A percentile compares a stretch with the other conserved stretches of the same genome.
Conservation (phyloP, 92 coral and sea anemone genomes). For the Bergia sp. region DNA sequence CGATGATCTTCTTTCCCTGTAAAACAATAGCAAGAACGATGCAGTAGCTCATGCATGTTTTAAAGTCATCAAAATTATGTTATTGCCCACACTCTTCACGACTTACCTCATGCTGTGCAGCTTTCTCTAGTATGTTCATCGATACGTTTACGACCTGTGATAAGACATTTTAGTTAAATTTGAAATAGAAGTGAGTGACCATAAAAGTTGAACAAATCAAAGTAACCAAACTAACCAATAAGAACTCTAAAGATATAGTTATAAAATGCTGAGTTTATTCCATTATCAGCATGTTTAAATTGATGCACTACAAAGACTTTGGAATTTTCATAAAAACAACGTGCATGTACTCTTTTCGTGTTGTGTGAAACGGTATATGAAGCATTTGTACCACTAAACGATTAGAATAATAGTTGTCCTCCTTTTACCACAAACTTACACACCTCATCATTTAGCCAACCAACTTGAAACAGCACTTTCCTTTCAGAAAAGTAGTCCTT, state of each 20-base stretch:
- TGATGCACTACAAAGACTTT: not conserved
- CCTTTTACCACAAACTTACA: not conserved
- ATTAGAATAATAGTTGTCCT: too few relatives aligned
- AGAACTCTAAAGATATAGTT: not conserved
- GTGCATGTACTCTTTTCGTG: too few relatives aligned
- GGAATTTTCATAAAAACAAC: not conserved
- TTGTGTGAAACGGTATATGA: too few relatives aligned
- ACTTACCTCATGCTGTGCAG: slow-evolving; percentile 1
- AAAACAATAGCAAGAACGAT: not conserved
- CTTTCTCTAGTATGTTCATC: not conserved
- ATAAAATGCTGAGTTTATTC: not conserved
- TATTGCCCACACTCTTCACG: not conserved
- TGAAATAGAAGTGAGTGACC: not conserved
- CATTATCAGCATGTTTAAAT: not conserved
- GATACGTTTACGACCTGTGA: slow-evolving; percentile 3
- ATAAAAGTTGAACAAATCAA: not conserved
- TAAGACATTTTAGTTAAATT: slow-evolving; percentile 1
- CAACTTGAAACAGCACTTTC: not conserved
- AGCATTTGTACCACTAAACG: not conserved
- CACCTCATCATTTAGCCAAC: slow-evolving; percentile 10
- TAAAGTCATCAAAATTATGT: not conserved
- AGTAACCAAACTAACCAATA: not conserved
- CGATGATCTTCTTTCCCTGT: not conserved
- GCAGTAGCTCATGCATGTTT: not conserved
- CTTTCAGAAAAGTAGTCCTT: not conserved